A percentile compares a stretch with the other conserved stretches of the same genome.
phyloP scores from a whole-genome alignment of 2,113 vertebrate species.

The Phaethornis superciliosus region DNA sequence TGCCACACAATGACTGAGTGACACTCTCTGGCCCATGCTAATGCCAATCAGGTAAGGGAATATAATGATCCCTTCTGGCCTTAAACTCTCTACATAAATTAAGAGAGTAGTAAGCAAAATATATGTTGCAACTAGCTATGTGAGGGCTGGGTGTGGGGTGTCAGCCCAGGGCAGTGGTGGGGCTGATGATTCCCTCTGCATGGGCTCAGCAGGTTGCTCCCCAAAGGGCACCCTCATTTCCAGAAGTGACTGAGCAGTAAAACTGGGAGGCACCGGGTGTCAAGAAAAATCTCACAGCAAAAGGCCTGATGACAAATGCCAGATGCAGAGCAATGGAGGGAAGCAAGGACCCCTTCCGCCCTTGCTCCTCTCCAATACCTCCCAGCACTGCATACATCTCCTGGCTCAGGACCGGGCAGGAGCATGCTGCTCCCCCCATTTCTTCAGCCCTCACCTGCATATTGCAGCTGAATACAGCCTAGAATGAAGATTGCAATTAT shows the following conservation, averaged over 20 bases:
- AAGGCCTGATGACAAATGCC: neutral
- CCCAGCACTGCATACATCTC: fast-evolving
- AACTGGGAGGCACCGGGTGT: slow-evolving; percentile 27
- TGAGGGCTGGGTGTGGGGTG: neutral
- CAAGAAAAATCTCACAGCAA: neutral
- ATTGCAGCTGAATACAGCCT: neutral
- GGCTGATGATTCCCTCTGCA: neutral
- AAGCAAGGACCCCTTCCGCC: neutral
- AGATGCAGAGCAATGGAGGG: neutral
- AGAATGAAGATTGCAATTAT: neutral
- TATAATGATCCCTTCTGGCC: neutral
- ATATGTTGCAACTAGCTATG: neutral
- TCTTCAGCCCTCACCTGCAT: neutral
- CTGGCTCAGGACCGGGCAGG: neutral
- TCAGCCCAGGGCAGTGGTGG: neutral
- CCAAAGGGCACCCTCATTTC: neutral
- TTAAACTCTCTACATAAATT: neutral
- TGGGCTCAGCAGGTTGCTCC: fast-evolving
- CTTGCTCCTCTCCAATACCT: neutral
- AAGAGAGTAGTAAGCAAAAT: slow-evolving; percentile 28
- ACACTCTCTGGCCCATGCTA: neutral
- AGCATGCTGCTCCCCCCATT: fast-evolving
- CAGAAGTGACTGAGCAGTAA: slow-evolving; percentile 41
- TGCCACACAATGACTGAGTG: neutral
- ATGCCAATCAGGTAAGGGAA: neutral